Base-by-base conservation (phyloP, 2,888 invertebrate species). In the Drosophila prolongata region DNA sequence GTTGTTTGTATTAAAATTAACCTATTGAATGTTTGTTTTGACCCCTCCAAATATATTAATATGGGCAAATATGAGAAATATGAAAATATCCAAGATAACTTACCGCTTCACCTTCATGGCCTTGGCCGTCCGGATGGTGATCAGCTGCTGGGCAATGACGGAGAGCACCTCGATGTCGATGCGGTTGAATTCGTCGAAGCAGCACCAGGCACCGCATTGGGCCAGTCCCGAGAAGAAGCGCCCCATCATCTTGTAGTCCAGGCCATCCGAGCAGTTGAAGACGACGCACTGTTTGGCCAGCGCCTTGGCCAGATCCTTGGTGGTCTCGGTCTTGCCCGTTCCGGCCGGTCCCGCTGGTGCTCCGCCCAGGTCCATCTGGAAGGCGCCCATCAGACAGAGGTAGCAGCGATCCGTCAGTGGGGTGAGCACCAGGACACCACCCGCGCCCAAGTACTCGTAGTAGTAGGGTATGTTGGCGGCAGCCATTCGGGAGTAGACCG, bases 191-290 rank as follows among this genome's bases (percentile, higher is more conserved):
- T 98, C 97, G 90, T 97, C 97, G 90, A 98, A 97, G 87, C 97
- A 98, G 86, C 97, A 97, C 97, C 97, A 97, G 4, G 97, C 97
- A 0, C 98, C 98, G 1, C 97, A 97, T 60, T 97, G 97, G 0
- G 97, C 97, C 77, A 97, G 91, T 0, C 98, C 98, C 3, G 97
- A 96, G 92, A 97, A 97, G 90, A 97, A 97, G 65, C 96, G 93
- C 0, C 98, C 97, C 97, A 98, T 98, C 91, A 92, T 92, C 76
- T 92, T 92, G 73, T 89, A 92, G 70, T 92, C 92, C 16, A 92
- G 74, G 4, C 96, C 97, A 92, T 97, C 97, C 0, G 97, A 97
- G 89, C 97, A 98, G 92, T 98, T 98, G 90, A 98, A 98, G 1
- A 98, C 97, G 0, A 98, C 97, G 89, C 97, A 98, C 91, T 97